Evolutionary conservation across 2,888 invertebrate genomes (phyloP).

Genomic region (Melinopterus prodromus): DNA sequence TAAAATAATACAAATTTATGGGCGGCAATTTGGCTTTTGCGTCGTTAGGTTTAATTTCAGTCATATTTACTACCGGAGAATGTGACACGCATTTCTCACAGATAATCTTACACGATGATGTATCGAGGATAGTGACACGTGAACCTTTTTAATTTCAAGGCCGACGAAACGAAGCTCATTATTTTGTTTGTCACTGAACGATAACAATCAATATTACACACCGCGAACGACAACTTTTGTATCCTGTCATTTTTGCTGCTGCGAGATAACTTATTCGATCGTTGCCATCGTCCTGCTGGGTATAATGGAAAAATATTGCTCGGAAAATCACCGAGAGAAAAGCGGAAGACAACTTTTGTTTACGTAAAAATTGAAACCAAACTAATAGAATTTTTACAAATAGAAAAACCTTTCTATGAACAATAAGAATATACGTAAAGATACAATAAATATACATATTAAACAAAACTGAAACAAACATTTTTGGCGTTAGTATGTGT

Average conservation of each 20-base stretch:
- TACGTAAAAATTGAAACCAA: not conserved
- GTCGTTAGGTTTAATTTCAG: not conserved
- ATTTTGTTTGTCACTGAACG: constrained; percentile 28
- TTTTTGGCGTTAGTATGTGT: too few species aligned
- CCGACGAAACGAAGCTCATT: constrained; percentile 35
- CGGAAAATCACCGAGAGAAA: not conserved
- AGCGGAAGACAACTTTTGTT: not conserved
- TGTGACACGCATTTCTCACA: constrained; percentile 1
- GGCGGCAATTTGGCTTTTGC: not conserved
- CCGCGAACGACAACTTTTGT: not conserved
- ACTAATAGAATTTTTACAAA: too few species aligned
- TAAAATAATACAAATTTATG: not conserved
- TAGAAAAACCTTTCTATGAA: too few species aligned
- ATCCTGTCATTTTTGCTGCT: not conserved
- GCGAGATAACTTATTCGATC: not conserved
- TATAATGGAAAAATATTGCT: not conserved
- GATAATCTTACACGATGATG: constrained; percentile 15
- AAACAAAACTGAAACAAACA: too few species aligned
- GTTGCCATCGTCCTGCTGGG: not conserved
- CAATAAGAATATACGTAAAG: too few species aligned
- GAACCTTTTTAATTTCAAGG: constrained; percentile 32
- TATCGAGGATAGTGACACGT: constrained; percentile 21
- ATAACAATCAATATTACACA: not conserved
- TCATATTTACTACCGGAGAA: not conserved
- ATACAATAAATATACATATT: too few species aligned